Conservation (phyloP, 2,797 vertebrate species). For the Mus spretus region DNA sequence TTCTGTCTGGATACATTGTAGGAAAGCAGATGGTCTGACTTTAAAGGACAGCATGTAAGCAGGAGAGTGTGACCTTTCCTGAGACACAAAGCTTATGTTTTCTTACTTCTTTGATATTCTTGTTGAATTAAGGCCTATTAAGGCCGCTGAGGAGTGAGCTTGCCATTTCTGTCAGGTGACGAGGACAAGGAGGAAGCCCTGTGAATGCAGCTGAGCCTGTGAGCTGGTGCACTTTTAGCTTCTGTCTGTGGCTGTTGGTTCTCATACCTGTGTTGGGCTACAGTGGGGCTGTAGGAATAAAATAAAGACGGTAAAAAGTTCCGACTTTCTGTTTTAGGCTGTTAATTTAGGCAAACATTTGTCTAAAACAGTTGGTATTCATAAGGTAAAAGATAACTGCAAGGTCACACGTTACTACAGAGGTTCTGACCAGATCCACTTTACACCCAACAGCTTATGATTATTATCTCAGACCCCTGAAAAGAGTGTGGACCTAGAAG, state of each 20-base stretch:
- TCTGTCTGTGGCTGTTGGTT: constrained; percentile 64
- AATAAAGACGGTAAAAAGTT: constrained; percentile 53
- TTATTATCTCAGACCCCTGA: constrained; percentile 48
- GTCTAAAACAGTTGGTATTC: constrained; percentile 63
- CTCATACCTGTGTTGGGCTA: constrained; percentile 61
- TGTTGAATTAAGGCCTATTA: constrained; percentile 59
- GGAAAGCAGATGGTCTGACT: background rate
- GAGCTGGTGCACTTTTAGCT: constrained; percentile 51
- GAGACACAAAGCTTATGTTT: constrained; percentile 56
- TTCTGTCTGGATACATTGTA: constrained; percentile 55
- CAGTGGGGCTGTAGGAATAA: constrained; percentile 44
- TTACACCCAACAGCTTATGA: constrained; percentile 53
- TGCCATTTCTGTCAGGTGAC: constrained; percentile 9
- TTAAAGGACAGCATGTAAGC: background rate
- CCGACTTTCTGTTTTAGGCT: constrained; percentile 56
- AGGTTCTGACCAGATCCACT: background rate
- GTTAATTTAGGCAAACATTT: constrained; percentile 62
- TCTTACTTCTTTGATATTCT: background rate
- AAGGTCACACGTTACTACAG: constrained; percentile 60
- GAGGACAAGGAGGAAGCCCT: background rate
- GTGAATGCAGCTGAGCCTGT: background rate
- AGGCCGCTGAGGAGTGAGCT: background rate
- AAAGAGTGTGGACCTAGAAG: constrained; percentile 26
- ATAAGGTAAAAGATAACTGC: constrained; percentile 56
- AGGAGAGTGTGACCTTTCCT: background rate